Conservation (phyloP, 2,888 invertebrate species). For the Rotaria sp. region DNA sequence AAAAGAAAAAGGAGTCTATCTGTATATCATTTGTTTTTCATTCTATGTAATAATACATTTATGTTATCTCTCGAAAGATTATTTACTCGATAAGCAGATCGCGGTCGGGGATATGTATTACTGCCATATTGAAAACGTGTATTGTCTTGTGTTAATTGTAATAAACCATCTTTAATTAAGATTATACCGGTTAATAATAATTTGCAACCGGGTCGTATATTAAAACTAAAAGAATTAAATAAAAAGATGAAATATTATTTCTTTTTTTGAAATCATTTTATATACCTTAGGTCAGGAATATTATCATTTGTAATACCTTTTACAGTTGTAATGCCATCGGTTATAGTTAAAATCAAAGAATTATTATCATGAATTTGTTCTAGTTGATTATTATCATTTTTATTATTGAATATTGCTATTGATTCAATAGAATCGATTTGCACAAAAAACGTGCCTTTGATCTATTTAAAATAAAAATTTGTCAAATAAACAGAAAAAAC, state of each 20-base stretch:
- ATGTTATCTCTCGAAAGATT: no score
- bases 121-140: neutral
- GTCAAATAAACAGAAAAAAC: neutral
- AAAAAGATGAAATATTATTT: neutral
- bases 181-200: neutral
- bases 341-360: neutral
- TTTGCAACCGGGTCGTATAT: constrained; percentile 14
- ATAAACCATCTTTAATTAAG: neutral
- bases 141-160: neutral
- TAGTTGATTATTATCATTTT: neutral
- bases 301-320: neutral
- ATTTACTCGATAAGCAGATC: constrained; percentile 13
- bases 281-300: neutral
- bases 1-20: no score
- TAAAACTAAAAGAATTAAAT: neutral
- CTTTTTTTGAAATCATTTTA: neutral
- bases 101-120: neutral
- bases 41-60: no score
- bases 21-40: no score
- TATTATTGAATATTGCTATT: neutral
- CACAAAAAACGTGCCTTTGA: constrained; percentile 11
- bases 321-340: neutral
- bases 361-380: neutral
- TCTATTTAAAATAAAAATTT: neutral
- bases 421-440: neutral